Conservation (phyloP, 2,888 invertebrate genomes). For the Digitonthophagus gazella region DNA sequence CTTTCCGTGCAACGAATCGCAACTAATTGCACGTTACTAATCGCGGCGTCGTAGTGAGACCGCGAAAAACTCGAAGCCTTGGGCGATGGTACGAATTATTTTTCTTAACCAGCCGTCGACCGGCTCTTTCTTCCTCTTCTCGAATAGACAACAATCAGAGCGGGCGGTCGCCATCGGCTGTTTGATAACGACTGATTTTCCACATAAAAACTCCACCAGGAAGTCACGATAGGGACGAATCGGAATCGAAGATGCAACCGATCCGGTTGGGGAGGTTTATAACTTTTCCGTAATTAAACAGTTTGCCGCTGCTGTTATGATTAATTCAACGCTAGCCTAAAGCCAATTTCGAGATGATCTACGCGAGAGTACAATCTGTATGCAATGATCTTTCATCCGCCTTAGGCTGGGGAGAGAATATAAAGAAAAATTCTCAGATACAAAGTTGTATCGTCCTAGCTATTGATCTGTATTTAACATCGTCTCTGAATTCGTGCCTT, state of each 20-base stretch:
- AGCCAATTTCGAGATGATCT: not conserved
- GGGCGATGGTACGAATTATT: not conserved
- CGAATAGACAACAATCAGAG: not conserved
- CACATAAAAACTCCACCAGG: not conserved
- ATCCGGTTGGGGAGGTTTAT: not conserved
- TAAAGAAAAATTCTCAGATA: not conserved
- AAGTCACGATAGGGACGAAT: not conserved
- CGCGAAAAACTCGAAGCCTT: not conserved
- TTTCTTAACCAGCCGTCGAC: too few species aligned
- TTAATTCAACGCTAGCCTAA: not conserved
- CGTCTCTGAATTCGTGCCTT: not conserved
- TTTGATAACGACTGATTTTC: not conserved
- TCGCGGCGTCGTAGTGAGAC: too few species aligned
- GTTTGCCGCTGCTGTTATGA: not conserved
- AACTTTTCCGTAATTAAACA: not conserved
- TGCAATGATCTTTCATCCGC: not conserved
- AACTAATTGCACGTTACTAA: not conserved
- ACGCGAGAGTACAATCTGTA: not conserved
- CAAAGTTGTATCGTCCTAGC: not conserved
- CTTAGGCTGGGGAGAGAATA: not conserved
- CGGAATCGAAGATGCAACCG: not conserved
- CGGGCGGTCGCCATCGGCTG: not conserved
- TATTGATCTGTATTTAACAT: not conserved
- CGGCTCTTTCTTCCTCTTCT: not conserved
- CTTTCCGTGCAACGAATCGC: not conserved